A percentile compares a stretch with the other conserved stretches of the same genome.
Conservation (phyloP, 2,797 vertebrate species). For the Parauchenoglanis ngamensis region DNA sequence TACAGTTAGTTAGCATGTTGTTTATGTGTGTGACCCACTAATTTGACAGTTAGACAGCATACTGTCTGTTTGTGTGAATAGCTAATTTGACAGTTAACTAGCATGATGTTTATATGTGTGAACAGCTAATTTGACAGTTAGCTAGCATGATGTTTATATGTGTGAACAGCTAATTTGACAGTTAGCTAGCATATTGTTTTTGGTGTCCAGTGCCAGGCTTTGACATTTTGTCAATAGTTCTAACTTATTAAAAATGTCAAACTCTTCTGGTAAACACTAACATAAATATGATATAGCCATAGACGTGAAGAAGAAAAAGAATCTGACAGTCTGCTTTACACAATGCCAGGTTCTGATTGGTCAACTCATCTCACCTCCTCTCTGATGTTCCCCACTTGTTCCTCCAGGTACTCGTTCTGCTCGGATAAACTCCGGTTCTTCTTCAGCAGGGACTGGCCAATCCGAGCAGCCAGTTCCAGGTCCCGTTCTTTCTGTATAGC, state of each 20-base stretch:
- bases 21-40: neutral
- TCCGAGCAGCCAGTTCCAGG: conserved; percentile 92
- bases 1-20: neutral
- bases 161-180: neutral
- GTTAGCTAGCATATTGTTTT: neutral
- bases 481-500: conserved; percentile 91
- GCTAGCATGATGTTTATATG: neutral
- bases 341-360: neutral
- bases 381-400: conserved; percentile 89
- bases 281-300: neutral
- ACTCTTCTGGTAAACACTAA: neutral
- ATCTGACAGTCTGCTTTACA: neutral
- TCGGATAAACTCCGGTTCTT: conserved; percentile 91
- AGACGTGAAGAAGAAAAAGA: neutral
- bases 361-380: conserved; percentile 83
- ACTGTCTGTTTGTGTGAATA: no score
- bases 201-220: neutral
- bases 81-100: no score
- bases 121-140: no score
- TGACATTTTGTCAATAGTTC: neutral
- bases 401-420: conserved; percentile 92
- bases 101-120: no score
- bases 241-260: neutral
- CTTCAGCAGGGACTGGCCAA: conserved; percentile 94
- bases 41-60: neutral